phyloP scores from a whole-genome alignment of 2,888 invertebrate genomes.

The Ornithoptera alexandrae region DNA sequence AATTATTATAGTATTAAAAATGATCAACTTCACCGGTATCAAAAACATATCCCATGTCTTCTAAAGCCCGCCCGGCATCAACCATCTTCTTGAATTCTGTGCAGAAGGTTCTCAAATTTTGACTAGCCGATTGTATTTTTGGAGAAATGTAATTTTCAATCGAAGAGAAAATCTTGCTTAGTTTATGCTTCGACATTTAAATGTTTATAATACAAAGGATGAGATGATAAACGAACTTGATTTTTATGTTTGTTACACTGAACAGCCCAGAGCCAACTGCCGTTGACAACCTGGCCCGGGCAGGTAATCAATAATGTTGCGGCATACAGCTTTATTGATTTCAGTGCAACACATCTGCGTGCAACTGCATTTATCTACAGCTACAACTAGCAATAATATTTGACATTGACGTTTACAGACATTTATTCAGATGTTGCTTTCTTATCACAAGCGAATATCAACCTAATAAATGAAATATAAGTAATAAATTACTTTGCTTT shows the following conservation, averaged over 20 bases:
- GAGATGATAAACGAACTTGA: not conserved
- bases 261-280: constrained; percentile 5
- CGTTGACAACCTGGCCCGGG: not conserved
- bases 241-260: not conserved
- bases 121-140: not conserved
- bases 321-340: constrained; percentile 22
- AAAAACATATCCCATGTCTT: constrained; percentile 79
- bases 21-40: constrained; percentile 65
- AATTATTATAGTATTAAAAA: too few species aligned
- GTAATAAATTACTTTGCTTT: not conserved
- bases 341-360: constrained; percentile 12
- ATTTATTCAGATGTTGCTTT: not conserved
- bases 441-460: not conserved
- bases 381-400: constrained; percentile 1
- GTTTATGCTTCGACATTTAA: constrained; percentile 12
- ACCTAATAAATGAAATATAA: not conserved
- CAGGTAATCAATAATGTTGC: constrained; percentile 8
- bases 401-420: constrained; percentile 15
- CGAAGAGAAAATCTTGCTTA: constrained; percentile 14
- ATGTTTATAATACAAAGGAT: constrained; percentile 9
- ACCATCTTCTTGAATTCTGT: constrained; percentile 4
- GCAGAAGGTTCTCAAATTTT: not conserved
- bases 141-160: constrained; percentile 8
- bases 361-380: constrained; percentile 14
- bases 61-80: constrained; percentile 54